Evolutionary conservation across 1,140 invertebrate species (phyloP).

Genomic region (Plutomurus gul): DNA sequence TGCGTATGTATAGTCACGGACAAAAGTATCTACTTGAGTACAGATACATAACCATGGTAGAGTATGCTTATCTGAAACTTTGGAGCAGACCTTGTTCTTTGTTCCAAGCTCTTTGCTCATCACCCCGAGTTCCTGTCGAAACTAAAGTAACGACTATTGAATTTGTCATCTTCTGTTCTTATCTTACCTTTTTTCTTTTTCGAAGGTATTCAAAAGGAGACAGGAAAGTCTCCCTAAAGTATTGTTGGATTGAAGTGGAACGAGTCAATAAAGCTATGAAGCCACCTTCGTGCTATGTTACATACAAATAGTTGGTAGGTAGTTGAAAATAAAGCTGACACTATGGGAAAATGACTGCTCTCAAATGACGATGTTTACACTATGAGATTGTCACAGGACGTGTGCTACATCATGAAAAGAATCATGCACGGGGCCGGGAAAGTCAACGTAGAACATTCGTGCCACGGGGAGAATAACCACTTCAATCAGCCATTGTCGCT

Average conservation of each 20-base stretch:
- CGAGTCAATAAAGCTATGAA: conserved; percentile 10
- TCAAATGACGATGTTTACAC: conserved; percentile 38
- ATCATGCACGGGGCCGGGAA: not conserved
- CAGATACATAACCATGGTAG: too few relatives aligned
- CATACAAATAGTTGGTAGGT: not conserved
- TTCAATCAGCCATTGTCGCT: conserved; percentile 31
- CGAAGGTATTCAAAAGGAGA: not conserved
- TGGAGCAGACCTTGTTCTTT: too few relatives aligned
- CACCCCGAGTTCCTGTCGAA: too few relatives aligned
- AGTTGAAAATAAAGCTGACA: not conserved
- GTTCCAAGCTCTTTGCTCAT: too few relatives aligned
- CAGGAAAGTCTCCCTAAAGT: not conserved
- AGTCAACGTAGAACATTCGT: not conserved
- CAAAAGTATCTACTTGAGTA: too few relatives aligned
- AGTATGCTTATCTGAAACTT: too few relatives aligned
- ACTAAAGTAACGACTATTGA: too few relatives aligned
- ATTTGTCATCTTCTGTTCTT: too few relatives aligned
- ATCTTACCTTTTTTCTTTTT: not conserved
- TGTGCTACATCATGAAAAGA: conserved; percentile 42
- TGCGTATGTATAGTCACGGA: too few relatives aligned
- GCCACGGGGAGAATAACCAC: conserved; percentile 38
- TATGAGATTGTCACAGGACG: conserved; percentile 44
- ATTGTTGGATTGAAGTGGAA: conserved; percentile 14
- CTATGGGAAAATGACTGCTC: conserved; percentile 6
- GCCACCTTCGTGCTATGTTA: not conserved